Conservation (phyloP, 2,113 vertebrate species). For the Procavia capensis region DNA sequence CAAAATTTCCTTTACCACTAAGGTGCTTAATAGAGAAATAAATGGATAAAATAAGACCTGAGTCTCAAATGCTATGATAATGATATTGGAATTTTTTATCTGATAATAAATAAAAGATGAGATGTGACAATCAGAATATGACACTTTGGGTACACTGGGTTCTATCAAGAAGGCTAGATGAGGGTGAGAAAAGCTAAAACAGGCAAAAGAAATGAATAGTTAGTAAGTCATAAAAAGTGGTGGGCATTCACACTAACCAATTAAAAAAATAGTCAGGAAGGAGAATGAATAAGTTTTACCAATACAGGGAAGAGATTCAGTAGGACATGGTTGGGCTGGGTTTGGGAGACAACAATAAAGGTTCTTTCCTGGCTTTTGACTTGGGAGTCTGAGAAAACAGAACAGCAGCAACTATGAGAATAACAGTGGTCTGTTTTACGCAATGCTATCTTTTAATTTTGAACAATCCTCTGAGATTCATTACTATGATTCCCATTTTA, state of each 20-base stretch:
- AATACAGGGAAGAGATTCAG: background rate
- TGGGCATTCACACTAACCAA: background rate
- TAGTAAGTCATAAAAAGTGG: slow-evolving; percentile 10
- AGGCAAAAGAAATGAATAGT: background rate
- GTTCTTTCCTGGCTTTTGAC: background rate
- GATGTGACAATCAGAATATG: background rate
- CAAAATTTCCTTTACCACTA: background rate
- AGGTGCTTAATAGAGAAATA: background rate
- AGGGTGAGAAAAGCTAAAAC: background rate
- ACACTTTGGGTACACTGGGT: background rate
- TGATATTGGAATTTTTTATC: background rate
- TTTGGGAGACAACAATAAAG: slow-evolving; percentile 13
- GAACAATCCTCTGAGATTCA: background rate
- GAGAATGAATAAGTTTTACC: background rate
- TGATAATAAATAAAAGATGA: background rate
- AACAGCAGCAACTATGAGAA: background rate
- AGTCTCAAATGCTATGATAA: background rate
- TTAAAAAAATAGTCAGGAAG: slow-evolving; percentile 12
- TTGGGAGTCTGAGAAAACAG: background rate
- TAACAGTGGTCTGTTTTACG: background rate
- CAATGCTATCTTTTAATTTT: slow-evolving; percentile 7
- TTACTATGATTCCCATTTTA: background rate
- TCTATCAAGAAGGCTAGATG: background rate
- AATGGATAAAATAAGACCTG: background rate
- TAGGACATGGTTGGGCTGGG: background rate